Percentiles rank a stretch among this genome's conserved stretches.
Conservation (phyloP, 2,888 invertebrate species). For the Molorchus minor region DNA sequence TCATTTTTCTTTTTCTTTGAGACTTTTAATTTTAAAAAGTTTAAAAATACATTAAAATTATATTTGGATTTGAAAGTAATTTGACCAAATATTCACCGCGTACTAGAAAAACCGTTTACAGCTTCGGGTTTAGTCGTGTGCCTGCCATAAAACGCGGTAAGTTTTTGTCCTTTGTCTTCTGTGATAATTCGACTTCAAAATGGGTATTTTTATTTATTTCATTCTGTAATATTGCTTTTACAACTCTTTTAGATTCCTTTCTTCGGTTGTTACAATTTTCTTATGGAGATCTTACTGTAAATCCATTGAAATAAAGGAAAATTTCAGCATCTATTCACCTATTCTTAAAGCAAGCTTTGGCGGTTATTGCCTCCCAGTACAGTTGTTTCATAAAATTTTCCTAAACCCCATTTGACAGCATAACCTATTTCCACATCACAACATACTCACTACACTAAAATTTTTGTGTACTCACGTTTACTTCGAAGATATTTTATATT, state of each 20-base stretch:
- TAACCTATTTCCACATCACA: too few relatives aligned
- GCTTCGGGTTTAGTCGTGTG: constrained; percentile 19
- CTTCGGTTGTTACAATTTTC: not conserved
- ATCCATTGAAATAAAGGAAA: not conserved
- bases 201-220: not conserved
- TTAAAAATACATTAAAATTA: too few relatives aligned
- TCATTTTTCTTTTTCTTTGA: too few relatives aligned
- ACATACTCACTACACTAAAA: too few relatives aligned
- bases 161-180: constrained; percentile 1
- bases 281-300: not conserved
- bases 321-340: not conserved
- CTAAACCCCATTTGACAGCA: not conserved
- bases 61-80: too few relatives aligned
- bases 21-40: too few relatives aligned
- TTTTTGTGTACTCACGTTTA: too few relatives aligned
- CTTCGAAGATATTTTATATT: too few relatives aligned
- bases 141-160: constrained; percentile 22
- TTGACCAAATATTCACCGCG: too few relatives aligned
- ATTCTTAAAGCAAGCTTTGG: constrained; percentile 24
- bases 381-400: constrained; percentile 6
- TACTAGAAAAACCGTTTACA: too few relatives aligned
- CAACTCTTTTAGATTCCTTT: not conserved
- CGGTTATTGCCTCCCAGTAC: constrained; percentile 29
- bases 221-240: constrained; percentile 1
- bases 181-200: not conserved